Evolutionary conservation across 2,797 vertebrate genomes (phyloP), one percentile per base, ranked within the genome.

Genomic region (Sebastes flavidus): DNA sequence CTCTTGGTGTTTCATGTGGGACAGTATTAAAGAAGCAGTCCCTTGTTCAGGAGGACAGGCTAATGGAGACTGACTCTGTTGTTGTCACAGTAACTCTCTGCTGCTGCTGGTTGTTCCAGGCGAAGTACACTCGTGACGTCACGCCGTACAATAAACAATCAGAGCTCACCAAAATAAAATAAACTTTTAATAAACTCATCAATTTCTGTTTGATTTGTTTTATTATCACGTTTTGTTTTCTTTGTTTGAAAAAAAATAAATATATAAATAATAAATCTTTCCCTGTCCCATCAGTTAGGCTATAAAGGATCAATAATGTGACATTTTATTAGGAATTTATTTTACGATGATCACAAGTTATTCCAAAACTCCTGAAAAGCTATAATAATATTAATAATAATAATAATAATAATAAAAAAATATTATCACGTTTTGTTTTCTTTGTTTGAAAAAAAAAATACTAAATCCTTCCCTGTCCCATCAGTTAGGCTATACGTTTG

Each of bases 91-190:
- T 66, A 68, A 38, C 73, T 74, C 34, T 36, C 36, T 36, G 34
- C 12, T 66, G 36, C 36, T 38, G 36, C 65, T 8, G 78, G 69
- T 65, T 1, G 78, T 87, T 83, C 3, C 79, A 30, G 78, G 80
- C 78, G 27, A 91, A 83, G 85, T 62, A 88, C 85, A 76, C 67
- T 13, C 20, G 77, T 92, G 92, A 95, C 94, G 94, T 94, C 91
- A 94, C 83, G 27, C 2, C 75, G 36, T 25, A 67, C 68, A 56
- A 67, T 68, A 89, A 89, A 89, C 86, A 77, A 52, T 2, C 49
- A 14, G 12, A 27, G 22, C 36, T 12, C 9, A 16, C 8, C 18
- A 29, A 9, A 25, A 18, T 10, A 18, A 66, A 38, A 38, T 18
- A 8, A 7, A 46, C 16, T 18, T 46, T 46, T 42, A 42, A 49